Evolutionary conservation across 1,140 invertebrate genomes (phyloP), one percentile per base, ranked within the genome.

Genomic region (Anastrepha ludens): DNA sequence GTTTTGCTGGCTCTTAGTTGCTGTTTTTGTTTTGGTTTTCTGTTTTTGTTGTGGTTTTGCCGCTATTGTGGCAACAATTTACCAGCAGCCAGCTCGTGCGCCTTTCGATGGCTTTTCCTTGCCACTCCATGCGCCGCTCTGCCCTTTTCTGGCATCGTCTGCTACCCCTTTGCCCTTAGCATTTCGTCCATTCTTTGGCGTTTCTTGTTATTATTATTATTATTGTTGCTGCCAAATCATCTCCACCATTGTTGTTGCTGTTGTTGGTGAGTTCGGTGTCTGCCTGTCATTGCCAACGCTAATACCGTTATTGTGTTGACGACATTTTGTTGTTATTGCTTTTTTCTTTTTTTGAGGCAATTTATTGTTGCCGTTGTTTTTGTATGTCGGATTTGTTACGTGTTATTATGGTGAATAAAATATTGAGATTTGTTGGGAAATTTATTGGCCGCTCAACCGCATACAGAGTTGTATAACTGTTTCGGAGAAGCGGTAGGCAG

Each of bases 241-340:
- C 41, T 4, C 67, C 67, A 70, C 15, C 39, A 17, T 6, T 39
- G 29, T 67, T 47, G 13, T 78, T 78, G 44, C n/a, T 50, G 17
- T 55, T 55, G 74, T 67, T 64, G 11, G 4, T 39, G n/a, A 5
- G 3, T 67, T 67, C 29, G 64, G 8, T 78, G 74, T 50, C 74
- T 78, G 47, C 17, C 47, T 50, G 74, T 50, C 74, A 78, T 78
- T 78, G 74, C 15, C 74, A 78, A 78, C 74, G 74, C n/a, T 78
- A 50, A 78, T 78, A 78, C 74, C 74, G 44, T 78, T 78, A 78
- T 78, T 78, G 74, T 78, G 74, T 78, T 78, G 74, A 78, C 17
- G 47, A 47, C 74, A 8, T 55, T 78, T 78, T 78, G 13, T 67
- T 7, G n/a, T 67, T 67, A 39, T 29, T 39, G 5, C 29, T 39